These are phyloP conservation scores for Thelaira solivaga DNA, from an alignment of 2,888 invertebrate species.

Conservation along the genomic window DNA sequence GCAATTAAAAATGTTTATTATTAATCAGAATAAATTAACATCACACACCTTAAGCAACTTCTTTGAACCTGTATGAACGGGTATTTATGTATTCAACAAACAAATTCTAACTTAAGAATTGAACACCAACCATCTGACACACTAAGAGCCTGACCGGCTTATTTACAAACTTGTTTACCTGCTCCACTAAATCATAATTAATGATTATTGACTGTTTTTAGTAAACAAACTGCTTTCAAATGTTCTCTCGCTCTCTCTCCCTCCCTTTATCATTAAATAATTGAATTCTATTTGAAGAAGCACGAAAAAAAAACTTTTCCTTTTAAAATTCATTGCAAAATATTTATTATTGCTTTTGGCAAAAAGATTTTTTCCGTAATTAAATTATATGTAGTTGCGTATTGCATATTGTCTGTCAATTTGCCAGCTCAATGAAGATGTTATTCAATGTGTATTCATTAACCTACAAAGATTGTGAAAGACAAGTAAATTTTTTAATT, in stretches of 20 bases:
- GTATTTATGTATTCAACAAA: not conserved
- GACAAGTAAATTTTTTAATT: not conserved
- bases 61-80: too few relatives aligned
- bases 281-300: not conserved
- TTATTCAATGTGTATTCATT: not conserved
- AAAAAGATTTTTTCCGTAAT: not conserved
- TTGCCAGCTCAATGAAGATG: not conserved
- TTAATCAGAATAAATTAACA: too few relatives aligned
- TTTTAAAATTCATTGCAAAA: slow-evolving; percentile 13
- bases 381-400: too few relatives aligned
- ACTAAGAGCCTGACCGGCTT: slow-evolving; percentile 11
- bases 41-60: too few relatives aligned
- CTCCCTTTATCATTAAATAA: not conserved
- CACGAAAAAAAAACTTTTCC: slow-evolving; percentile 8
- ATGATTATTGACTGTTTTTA: slow-evolving; percentile 27
- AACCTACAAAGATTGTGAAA: not conserved
- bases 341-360: not conserved
- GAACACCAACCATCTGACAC: slow-evolving; percentile 1
- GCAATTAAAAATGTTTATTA: too few relatives aligned
- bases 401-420: not conserved
- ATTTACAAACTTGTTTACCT: slow-evolving; percentile 20
- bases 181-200: slow-evolving; percentile 16
- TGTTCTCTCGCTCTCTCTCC: not conserved
- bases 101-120: not conserved
- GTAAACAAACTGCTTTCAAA: slow-evolving; percentile 14